Evolutionary conservation across 2,113 vertebrate genomes (phyloP).

Genomic region (Saccopteryx leptura): DNA sequence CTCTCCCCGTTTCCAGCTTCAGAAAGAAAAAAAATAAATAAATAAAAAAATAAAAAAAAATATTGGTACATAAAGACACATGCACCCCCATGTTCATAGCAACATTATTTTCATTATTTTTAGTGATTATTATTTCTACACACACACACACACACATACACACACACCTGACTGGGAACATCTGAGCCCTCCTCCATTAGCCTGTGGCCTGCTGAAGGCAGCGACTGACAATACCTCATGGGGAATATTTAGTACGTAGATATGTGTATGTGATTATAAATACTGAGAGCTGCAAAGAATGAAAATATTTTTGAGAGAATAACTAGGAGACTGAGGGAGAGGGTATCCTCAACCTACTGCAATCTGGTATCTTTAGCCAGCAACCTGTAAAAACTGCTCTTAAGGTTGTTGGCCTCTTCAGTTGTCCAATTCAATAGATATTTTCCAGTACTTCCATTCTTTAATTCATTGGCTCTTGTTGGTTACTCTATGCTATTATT

Average conservation of each 20-base stretch:
- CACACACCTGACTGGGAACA: neutral
- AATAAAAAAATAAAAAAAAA: too few relatives aligned
- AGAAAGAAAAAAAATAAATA: too few relatives aligned
- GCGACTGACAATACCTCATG: fast-evolving
- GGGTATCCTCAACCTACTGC: neutral
- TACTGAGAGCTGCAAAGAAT: neutral
- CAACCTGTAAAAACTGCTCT: neutral
- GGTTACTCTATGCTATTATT: neutral
- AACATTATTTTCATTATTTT: neutral
- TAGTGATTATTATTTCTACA: neutral
- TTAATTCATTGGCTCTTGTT: neutral
- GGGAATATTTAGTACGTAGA: too few relatives aligned
- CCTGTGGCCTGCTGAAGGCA: neutral
- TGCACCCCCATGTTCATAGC: too few relatives aligned
- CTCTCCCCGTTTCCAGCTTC: too few relatives aligned
- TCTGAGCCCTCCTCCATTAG: neutral
- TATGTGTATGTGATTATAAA: neutral
- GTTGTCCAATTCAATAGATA: fast-evolving
- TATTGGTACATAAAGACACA: too few relatives aligned
- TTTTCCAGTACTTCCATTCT: neutral
- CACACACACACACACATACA: neutral
- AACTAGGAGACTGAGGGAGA: neutral
- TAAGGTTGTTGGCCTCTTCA: neutral
- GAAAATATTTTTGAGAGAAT: neutral
- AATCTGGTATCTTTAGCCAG: neutral